These are phyloP conservation scores for Apis laboriosa DNA, from an alignment of 1,140 invertebrate genomes.

Conservation along the genomic window DNA sequence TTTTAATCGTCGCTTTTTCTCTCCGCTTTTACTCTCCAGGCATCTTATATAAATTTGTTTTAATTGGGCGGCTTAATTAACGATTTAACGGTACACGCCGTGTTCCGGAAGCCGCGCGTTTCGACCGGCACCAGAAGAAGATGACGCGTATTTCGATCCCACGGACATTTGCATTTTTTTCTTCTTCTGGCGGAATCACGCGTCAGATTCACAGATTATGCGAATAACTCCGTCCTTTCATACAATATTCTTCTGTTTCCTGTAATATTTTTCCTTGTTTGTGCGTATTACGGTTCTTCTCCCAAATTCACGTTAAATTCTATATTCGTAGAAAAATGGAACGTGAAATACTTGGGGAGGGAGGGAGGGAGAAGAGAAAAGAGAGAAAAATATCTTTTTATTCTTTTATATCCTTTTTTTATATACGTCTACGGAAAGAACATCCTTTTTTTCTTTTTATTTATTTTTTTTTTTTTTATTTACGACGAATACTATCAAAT, in stretches of 20 bases:
- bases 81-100: slow-evolving; percentile 55
- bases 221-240: not conserved
- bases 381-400: no score
- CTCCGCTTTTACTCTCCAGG: no score
- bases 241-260: not conserved
- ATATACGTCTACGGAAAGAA: no score
- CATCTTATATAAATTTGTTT: slow-evolving; percentile 24
- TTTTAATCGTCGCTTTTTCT: no score
- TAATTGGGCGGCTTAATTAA: slow-evolving; percentile 60
- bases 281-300: not conserved
- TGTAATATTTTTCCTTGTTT: not conserved
- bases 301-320: not conserved
- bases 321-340: not conserved
- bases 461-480: no score
- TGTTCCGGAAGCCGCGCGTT: slow-evolving; percentile 47
- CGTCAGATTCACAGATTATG: slow-evolving; percentile 45
- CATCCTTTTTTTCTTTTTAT: no score
- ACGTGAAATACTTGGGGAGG: not conserved
- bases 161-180: slow-evolving; percentile 64
- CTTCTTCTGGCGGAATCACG: slow-evolving; percentile 33
- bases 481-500: no score
- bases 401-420: no score
- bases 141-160: slow-evolving; percentile 54
- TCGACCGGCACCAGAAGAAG: slow-evolving; percentile 30
- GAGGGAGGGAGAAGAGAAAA: not conserved